Percentiles rank a stretch among this genome's conserved stretches.
Evolutionary conservation across 2,888 invertebrate genomes (phyloP).

Genomic region (Drosophila paucipuncta): DNA sequence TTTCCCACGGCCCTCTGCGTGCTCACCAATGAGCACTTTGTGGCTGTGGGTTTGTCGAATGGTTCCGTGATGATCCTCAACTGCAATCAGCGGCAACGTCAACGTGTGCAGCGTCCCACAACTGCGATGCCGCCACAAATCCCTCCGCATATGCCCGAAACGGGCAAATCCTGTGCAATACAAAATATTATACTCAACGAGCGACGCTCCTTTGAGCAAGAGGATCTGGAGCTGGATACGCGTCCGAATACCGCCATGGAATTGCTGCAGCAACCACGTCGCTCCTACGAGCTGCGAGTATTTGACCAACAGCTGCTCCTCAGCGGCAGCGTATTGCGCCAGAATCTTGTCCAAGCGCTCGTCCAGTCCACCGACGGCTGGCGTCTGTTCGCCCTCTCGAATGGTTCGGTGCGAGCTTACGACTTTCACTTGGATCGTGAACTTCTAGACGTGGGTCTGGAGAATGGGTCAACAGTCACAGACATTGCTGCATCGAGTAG

Average conservation of each 20-base stretch:
- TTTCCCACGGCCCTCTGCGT: conserved; percentile 83
- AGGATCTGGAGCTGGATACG: conserved; percentile 38
- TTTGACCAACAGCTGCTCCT: conserved; percentile 83
- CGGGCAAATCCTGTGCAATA: conserved; percentile 85
- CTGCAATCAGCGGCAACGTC: conserved; percentile 72
- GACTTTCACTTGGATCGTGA: conserved; percentile 82
- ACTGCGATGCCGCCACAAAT: conserved; percentile 36
- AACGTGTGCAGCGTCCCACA: conserved; percentile 37
- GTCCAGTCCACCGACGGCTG: conserved; percentile 83
- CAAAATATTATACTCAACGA: conserved; percentile 85
- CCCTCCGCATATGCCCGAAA: conserved; percentile 49
- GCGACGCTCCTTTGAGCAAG: conserved; percentile 66
- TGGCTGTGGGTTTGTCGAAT: conserved; percentile 84
- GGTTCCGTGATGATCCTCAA: conserved; percentile 84
- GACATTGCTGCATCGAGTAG: conserved; percentile 74
- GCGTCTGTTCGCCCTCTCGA: conserved; percentile 80
- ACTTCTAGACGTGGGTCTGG: conserved; percentile 21
- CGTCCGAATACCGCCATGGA: conserved; percentile 78
- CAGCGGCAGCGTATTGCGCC: conserved; percentile 80
- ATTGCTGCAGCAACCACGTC: conserved; percentile 70
- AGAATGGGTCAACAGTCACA: conserved; percentile 27
- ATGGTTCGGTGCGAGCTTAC: conserved; percentile 79
- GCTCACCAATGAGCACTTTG: conserved; percentile 79
- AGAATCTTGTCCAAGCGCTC: conserved; percentile 80
- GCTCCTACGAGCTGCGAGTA: conserved; percentile 78